Evolutionary conservation across 64 coral and sea anemone genomes (phyloP).

Genomic region (Stichodactyla helianthus): DNA sequence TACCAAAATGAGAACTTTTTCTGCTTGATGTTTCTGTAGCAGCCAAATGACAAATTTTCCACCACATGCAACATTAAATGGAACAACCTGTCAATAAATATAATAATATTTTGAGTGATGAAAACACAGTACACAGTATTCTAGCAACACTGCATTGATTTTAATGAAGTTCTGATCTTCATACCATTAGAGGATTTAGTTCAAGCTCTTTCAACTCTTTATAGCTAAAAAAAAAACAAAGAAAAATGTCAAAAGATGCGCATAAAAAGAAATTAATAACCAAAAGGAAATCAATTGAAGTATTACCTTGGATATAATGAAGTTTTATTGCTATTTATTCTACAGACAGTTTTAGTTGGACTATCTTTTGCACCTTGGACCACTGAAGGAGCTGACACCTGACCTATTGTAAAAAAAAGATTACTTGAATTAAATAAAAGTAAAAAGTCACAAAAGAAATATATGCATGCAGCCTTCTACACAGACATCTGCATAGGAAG

Average conservation of each 20-base stretch:
- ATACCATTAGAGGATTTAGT: neutral
- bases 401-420: neutral
- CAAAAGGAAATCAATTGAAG: too few relatives aligned
- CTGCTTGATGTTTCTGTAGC: conserved; percentile 20
- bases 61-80: conserved; percentile 45
- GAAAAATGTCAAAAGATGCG: neutral
- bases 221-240: neutral
- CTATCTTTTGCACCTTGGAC: neutral
- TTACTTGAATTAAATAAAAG: neutral
- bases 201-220: conserved; percentile 1
- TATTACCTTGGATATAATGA: conserved; percentile 1
- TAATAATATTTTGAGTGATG: too few relatives aligned
- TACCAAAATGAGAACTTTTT: conserved; percentile 42
- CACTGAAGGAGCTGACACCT: neutral
- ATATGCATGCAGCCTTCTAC: neutral
- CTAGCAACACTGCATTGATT: too few relatives aligned
- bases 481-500: too few relatives aligned
- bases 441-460: neutral
- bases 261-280: neutral
- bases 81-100: conserved; percentile 23
- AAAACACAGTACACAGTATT: too few relatives aligned
- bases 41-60: conserved; percentile 53
- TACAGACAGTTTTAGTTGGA: neutral
- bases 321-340: neutral
- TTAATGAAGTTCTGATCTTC: neutral